Percentiles rank a stretch among this genome's conserved stretches.
phyloP scores from a whole-genome alignment of 2,113 vertebrate genomes.

The Pteronura brasiliensis region DNA sequence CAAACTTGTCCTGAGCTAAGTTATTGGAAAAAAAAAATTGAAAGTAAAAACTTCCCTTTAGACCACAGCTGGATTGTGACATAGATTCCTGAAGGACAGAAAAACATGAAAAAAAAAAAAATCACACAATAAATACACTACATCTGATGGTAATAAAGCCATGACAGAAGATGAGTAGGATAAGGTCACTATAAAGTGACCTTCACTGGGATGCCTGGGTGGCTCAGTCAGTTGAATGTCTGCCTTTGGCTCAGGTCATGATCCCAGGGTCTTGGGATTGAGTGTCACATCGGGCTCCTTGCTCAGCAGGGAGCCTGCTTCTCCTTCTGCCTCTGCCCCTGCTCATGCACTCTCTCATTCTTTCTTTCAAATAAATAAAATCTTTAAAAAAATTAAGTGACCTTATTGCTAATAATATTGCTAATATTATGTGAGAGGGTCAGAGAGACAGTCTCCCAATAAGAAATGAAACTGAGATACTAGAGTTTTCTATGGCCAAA shows the following conservation, averaged over 20 bases:
- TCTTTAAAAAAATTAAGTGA: neutral
- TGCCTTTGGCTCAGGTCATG: neutral
- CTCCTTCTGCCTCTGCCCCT: neutral
- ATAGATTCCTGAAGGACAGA: neutral
- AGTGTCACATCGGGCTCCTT: neutral
- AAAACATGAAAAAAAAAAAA: neutral
- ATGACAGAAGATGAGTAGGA: neutral
- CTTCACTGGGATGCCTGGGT: neutral
- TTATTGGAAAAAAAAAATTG: neutral
- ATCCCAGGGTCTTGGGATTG: neutral
- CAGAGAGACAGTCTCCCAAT: neutral
- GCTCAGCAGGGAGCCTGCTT: neutral
- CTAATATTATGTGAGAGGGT: neutral
- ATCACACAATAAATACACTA: neutral
- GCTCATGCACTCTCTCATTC: neutral
- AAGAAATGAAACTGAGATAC: neutral
- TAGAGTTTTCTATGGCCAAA: neutral
- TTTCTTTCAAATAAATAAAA: neutral
- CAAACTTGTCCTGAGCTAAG: neutral
- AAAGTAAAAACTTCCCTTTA: neutral
- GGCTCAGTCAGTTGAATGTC: neutral
- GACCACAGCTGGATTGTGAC: neutral
- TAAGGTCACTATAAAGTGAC: neutral
- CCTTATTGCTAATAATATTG: neutral
- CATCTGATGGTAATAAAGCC: neutral